Base-by-base conservation (phyloP, 1,140 invertebrate species). In the Apis cerana region DNA sequence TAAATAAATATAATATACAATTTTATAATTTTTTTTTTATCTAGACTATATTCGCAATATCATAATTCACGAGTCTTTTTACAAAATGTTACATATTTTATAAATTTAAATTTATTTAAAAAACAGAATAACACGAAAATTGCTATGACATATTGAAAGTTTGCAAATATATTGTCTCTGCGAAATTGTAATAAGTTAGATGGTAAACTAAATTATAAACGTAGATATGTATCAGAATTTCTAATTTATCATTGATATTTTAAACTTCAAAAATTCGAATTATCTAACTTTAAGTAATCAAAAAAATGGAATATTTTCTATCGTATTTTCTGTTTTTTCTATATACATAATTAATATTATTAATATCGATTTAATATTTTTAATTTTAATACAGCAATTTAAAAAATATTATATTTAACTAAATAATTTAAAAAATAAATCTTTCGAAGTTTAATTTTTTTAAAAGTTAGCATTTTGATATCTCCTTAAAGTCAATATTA, bases 61-160 rank as follows among this genome's bases (percentile, higher is more conserved):
- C 79, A 75, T 81, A 52, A 59, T 76, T 43, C 5, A 10, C 52
- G 33, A 21, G 59, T 27, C 2, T 27, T 17, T 69, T 78, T 15
- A 56, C n/a, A 71, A 54, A 75, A 65, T 17, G 48, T 48, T 17
- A 50, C 17, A 50, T 62, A 33, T 62, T 61, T 17, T n/a, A 21
- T 62, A 69, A 82, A 13, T 62, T 17, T 21, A 74, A 7, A 33
- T 10, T 72, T 43, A 52, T 19, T 27, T 67, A 64, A n/a, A 43
- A 4, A 75, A 75, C 17, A 50, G 33, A 67, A 85, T 74, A 19
- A 7, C 1, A 19, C 15, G 11, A n/a, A 43, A n/a, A 33, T 75
- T 83, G 43, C 74, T 11, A 72, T 77, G 70, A 78, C 85, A 86
- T 87, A 87, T 79, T 83, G 80, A 72, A 21, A 86, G 79, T 74